Evolutionary conservation across 2,888 invertebrate species (phyloP).

Genomic region (Linnaemya tessellans): DNA sequence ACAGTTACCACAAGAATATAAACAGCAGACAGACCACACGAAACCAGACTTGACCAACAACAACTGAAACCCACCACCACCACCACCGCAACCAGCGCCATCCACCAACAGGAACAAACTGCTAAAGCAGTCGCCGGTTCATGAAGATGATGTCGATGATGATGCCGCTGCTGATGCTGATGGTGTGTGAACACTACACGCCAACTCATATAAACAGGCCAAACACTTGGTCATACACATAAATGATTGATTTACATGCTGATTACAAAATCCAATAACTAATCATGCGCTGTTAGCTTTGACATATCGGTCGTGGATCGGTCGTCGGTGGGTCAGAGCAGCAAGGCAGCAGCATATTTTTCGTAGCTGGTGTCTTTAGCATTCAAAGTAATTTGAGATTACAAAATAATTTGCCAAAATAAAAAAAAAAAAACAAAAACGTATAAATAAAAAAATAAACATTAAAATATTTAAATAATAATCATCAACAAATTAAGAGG

Average conservation of each 20-base stretch:
- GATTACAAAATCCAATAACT: slow-evolving; percentile 60
- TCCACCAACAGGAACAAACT: neutral
- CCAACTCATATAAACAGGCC: slow-evolving; percentile 7
- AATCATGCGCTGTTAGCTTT: slow-evolving; percentile 37
- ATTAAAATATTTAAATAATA: slow-evolving; percentile 13
- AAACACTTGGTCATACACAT: slow-evolving; percentile 23
- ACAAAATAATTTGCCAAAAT: slow-evolving; percentile 31
- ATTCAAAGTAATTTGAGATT: slow-evolving; percentile 50
- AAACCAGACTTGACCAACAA: slow-evolving; percentile 37
- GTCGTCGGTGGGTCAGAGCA: neutral
- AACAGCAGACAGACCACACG: slow-evolving; percentile 44
- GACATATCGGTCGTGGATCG: slow-evolving; percentile 53
- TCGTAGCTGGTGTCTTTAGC: slow-evolving; percentile 16
- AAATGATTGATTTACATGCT: slow-evolving; percentile 61
- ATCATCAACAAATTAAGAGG: slow-evolving; percentile 25
- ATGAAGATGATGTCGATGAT: neutral
- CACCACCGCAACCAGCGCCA: neutral
- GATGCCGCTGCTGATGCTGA: neutral
- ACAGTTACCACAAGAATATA: slow-evolving; percentile 11
- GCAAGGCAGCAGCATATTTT: neutral
- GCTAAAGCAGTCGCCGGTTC: neutral
- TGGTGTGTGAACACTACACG: slow-evolving; percentile 36
- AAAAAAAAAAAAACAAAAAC: neutral
- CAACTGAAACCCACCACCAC: neutral
- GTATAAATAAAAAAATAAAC: neutral